phyloP scores from a whole-genome alignment of 2,797 vertebrate genomes.

The Molossus alvarezi region DNA sequence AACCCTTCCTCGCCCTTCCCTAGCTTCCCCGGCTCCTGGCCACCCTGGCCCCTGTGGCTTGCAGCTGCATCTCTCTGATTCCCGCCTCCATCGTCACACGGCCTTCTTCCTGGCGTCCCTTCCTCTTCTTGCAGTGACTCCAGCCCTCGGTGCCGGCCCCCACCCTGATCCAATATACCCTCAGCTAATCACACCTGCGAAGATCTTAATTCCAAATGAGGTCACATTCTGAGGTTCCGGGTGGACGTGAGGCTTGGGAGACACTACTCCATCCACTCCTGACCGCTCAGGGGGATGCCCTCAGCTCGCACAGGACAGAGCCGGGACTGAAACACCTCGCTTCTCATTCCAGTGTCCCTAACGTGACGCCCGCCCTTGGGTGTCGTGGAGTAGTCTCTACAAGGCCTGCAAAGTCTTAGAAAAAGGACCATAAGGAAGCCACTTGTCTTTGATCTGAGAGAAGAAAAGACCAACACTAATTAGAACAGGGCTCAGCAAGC shows the following conservation, averaged over 20 bases:
- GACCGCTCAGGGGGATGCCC: rapidly evolving
- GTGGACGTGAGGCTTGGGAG: neutral
- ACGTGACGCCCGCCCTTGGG: neutral
- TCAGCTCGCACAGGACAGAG: neutral
- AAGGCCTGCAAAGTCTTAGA: neutral
- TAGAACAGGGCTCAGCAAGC: too few species aligned
- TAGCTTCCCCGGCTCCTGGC: neutral
- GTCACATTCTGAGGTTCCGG: neutral
- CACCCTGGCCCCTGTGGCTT: too few species aligned
- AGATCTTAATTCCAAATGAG: neutral
- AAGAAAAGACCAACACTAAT: neutral
- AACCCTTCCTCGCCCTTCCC: neutral
- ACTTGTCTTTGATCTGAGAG: neutral
- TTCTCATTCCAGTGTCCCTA: neutral
- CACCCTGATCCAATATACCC: neutral
- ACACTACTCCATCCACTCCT: neutral
- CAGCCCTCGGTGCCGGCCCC: neutral
- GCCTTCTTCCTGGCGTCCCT: neutral
- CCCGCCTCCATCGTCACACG: neutral
- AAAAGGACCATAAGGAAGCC: neutral
- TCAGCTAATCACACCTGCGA: neutral
- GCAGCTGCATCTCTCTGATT: neutral
- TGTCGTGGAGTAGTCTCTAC: neutral
- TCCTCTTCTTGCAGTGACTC: neutral
- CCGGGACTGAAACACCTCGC: neutral